A percentile compares a stretch with the other conserved stretches of the same genome.
phyloP scores from a whole-genome alignment of 2,888 invertebrate genomes.

The Mermis nigrescens region DNA sequence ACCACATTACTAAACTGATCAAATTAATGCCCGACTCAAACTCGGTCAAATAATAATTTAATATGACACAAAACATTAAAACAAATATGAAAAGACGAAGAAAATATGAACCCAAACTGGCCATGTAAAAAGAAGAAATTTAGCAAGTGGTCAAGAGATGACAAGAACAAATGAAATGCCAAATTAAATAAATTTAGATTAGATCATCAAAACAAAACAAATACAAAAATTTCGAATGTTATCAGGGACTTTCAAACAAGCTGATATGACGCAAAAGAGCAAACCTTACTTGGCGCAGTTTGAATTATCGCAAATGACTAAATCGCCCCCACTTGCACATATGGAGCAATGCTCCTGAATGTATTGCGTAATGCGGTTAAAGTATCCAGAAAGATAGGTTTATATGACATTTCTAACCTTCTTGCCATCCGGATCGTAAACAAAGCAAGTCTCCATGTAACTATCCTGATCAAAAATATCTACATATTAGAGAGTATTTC shows the following conservation, averaged over 20 bases:
- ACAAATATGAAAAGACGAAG: no score
- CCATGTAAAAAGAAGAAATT: no score
- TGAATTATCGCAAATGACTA: background rate
- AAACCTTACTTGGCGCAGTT: background rate
- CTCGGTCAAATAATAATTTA: no score
- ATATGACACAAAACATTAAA: no score
- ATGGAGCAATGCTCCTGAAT: slow-evolving; percentile 4
- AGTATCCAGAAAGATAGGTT: background rate
- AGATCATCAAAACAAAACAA: no score
- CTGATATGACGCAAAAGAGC: no score
- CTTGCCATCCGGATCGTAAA: slow-evolving; percentile 2
- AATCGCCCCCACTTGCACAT: background rate
- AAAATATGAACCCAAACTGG: no score
- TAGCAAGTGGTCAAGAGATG: no score
- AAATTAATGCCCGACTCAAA: no score
- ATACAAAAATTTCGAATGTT: no score
- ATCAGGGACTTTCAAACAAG: background rate
- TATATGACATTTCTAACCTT: background rate
- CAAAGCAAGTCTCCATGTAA: slow-evolving; percentile 4
- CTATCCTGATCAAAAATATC: background rate
- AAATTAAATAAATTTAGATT: background rate
- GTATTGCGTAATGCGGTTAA: background rate
- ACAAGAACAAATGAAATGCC: background rate
- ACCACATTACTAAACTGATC: no score
- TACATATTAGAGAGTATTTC: background rate